phyloP scores from a whole-genome alignment of 2,888 invertebrate genomes.

The Allacma fusca region DNA sequence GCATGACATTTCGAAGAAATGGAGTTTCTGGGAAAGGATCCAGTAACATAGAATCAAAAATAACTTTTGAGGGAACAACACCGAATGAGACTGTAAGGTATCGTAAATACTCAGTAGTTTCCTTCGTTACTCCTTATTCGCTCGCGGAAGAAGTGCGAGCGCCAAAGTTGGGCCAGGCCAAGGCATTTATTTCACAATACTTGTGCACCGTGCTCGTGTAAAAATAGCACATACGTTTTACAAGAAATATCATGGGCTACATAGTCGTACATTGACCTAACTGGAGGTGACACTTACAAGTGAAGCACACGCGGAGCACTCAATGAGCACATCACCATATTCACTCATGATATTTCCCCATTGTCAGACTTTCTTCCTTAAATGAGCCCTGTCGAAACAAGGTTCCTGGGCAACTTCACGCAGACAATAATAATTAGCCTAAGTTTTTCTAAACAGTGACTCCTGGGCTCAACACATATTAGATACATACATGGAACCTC shows the following conservation, averaged over 20 bases:
- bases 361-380: slow-evolving; percentile 9
- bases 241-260: not conserved
- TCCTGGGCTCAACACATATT: too few relatives aligned
- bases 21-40: slow-evolving; percentile 23
- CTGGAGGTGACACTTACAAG: not conserved
- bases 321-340: not conserved
- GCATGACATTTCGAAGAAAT: slow-evolving; percentile 2
- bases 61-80: slow-evolving; percentile 30
- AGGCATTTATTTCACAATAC: not conserved
- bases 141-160: not conserved
- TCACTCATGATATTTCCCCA: not conserved
- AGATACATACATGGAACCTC: too few relatives aligned
- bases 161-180: not conserved
- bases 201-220: not conserved
- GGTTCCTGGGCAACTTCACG: not conserved
- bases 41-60: slow-evolving; percentile 33
- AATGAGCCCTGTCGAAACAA: slow-evolving; percentile 1
- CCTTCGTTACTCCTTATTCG: too few relatives aligned
- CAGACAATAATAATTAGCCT: not conserved
- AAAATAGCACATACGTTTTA: not conserved
- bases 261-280: slow-evolving; percentile 17
- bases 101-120: too few relatives aligned
- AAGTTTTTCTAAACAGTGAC: not conserved
- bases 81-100: not conserved
- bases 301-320: not conserved